A percentile compares a stretch with the other conserved stretches of the same genome.
Conservation (phyloP, 2,113 vertebrate genomes). For the Megaceryle maxima region DNA sequence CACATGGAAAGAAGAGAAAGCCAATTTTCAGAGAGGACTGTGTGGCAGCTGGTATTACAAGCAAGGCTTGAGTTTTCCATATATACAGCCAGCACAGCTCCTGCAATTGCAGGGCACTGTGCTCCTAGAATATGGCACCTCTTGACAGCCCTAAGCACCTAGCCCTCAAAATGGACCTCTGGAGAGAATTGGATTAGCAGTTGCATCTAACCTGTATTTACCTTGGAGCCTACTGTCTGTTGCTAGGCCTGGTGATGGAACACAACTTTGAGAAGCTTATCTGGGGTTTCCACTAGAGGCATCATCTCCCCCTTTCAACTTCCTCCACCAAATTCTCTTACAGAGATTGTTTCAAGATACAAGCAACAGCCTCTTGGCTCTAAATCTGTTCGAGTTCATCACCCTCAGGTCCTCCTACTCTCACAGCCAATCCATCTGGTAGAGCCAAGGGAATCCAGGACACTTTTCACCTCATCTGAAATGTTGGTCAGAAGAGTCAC, state of each 20-base stretch:
- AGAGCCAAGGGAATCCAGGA: neutral
- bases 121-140: neutral
- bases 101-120: neutral
- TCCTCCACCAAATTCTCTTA: neutral
- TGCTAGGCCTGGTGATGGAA: neutral
- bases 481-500: neutral
- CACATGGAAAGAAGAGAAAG: neutral
- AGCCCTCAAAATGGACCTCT: neutral
- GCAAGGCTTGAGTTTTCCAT: neutral
- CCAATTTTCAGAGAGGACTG: neutral
- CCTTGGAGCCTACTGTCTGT: neutral
- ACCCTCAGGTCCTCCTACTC: neutral
- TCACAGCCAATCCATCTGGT: neutral
- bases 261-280: neutral
- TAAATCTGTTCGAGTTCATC: neutral
- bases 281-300: neutral
- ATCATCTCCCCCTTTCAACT: neutral
- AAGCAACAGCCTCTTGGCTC: neutral
- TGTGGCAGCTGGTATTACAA: neutral
- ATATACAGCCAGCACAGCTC: neutral
- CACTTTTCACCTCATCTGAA: neutral
- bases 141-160: neutral
- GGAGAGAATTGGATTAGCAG: neutral
- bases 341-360: neutral
- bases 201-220: neutral